Evolutionary conservation across 2,113 vertebrate genomes (phyloP).

Genomic region (Neofelis nebulosa): DNA sequence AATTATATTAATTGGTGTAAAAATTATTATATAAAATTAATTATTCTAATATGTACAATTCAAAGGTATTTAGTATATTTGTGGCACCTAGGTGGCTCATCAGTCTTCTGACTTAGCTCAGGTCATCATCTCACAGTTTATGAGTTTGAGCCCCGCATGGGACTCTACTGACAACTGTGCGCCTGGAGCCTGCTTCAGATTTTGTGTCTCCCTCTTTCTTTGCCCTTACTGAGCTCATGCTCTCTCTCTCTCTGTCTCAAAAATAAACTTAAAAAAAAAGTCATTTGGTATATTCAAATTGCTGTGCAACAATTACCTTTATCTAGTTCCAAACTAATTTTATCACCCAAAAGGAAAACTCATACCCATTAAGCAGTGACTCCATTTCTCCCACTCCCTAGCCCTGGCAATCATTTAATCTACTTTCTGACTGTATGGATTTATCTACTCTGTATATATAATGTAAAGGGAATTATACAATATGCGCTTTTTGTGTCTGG

Average conservation of each 20-base stretch:
- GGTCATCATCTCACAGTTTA: too few relatives aligned
- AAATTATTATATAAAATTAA: not conserved
- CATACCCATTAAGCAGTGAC: not conserved
- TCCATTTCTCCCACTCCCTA: not conserved
- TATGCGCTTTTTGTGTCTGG: not conserved
- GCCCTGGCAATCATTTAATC: not conserved
- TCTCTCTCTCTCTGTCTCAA: too few relatives aligned
- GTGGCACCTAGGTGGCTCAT: too few relatives aligned
- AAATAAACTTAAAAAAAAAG: too few relatives aligned
- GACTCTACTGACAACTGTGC: too few relatives aligned
- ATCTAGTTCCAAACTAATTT: not conserved
- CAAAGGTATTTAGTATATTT: not conserved
- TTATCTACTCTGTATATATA: not conserved
- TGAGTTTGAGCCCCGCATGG: too few relatives aligned
- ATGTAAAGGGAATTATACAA: not conserved
- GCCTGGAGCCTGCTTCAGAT: too few relatives aligned
- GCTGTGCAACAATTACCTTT: not conserved
- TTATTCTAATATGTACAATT: not conserved
- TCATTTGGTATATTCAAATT: not conserved
- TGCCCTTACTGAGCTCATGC: too few relatives aligned
- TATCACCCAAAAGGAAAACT: not conserved
- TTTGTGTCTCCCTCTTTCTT: too few relatives aligned
- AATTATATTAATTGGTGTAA: not conserved
- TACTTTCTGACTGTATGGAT: not conserved
- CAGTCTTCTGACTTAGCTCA: too few relatives aligned